Evolutionary conservation across 2,797 vertebrate genomes (phyloP).

Genomic region (Tokudaia tokunoshimensis): DNA sequence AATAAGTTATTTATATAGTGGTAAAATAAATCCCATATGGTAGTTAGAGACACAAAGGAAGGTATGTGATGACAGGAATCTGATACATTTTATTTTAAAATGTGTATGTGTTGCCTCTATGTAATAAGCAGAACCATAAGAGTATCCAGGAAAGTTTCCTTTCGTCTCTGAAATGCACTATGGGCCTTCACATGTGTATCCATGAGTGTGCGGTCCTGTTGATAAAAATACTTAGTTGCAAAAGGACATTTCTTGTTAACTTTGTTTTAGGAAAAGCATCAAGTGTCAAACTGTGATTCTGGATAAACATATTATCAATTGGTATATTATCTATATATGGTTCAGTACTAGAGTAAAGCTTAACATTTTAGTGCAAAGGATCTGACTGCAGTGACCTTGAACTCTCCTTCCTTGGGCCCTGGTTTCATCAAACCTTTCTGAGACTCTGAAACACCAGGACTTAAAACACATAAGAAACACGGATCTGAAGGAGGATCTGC

Average conservation of each 20-base stretch:
- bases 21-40: conserved; percentile 31
- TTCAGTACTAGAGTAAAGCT: conserved; percentile 1
- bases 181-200: conserved; percentile 21
- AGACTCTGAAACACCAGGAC: not conserved
- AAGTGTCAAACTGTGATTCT: conserved; percentile 35
- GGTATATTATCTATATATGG: not conserved
- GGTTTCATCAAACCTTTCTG: conserved; percentile 2
- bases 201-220: not conserved
- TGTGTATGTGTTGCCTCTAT: not conserved
- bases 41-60: not conserved
- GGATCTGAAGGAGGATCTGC: conserved; percentile 27
- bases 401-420: not conserved
- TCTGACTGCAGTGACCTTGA: not conserved
- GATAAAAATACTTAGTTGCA: not conserved
- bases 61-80: not conserved
- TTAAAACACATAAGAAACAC: not conserved
- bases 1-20: conserved; percentile 13
- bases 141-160: not conserved
- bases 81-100: not conserved
- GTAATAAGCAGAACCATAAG: not conserved
- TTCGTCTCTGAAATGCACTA: conserved; percentile 12
- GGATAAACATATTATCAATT: conserved; percentile 34
- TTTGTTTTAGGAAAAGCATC: not conserved
- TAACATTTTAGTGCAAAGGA: not conserved
- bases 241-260: conserved; percentile 9